Base-by-base conservation (phyloP, 2,888 invertebrate species). In the Tenthredo amoena region DNA sequence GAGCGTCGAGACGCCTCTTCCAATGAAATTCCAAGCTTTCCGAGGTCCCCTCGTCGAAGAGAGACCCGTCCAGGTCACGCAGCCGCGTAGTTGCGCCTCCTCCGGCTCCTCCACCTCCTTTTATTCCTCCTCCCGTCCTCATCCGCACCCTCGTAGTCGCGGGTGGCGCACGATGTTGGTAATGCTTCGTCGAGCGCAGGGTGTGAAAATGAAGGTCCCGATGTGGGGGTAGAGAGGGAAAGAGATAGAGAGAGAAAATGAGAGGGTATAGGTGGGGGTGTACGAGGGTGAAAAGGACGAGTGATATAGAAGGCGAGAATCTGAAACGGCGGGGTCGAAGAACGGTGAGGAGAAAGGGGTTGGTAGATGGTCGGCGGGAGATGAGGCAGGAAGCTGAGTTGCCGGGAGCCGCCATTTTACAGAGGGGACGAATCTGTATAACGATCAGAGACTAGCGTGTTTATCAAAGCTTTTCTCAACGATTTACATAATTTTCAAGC, bases 381-480 rank as follows among this genome's bases (percentile, higher is more conserved):
- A 83, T 83, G 83, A 83, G 71, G 31, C 68, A 83, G 83, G 83
- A 83, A 83, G 83, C 83, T 83, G 83, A 71, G 71, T 43, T 83
- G 68, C 83, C 68, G 83, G 83, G 50, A 92, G 92, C 92, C 93
- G 93, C 93, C 93, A 93, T 93, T 93, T 93, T 93, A 92, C 91
- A 92, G 91, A 91, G 90, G 89, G 90, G 89, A 90, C 68, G 91
- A 90, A 93, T 93, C 93, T 93, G 93, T 93, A 93, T 93, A 93
- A 93, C 93, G 93, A 93, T 93, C 93, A 93, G 91, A 92, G 92
- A 93, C 93, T 91, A 91, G 91, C 92, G 93, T 93, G 93, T 93
- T 93, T 93, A 93, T 93, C 93, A 93, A 93, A 93, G 93, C 93
- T 93, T 93, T 93, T 93, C 93, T 93, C 92, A 92, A 91, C 90